A percentile compares a stretch with the other conserved stretches of the same genome.
phyloP scores from a whole-genome alignment of 1,140 invertebrate species.

The Brachionus calyciflorus region DNA sequence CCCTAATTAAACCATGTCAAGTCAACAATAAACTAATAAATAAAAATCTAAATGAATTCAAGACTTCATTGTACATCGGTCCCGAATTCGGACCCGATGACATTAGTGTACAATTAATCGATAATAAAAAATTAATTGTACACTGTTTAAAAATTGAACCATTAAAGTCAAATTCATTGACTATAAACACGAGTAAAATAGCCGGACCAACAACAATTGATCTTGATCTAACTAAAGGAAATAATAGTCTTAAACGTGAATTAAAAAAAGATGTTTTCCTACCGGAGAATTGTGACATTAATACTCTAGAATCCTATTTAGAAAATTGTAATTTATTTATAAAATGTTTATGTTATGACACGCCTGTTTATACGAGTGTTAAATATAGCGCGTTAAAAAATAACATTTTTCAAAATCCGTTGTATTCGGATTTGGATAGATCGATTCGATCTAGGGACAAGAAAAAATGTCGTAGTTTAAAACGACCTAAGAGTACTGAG shows the following conservation, averaged over 20 bases:
- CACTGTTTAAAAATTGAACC: slow-evolving; percentile 28
- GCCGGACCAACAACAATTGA: neutral
- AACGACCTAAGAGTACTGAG: slow-evolving; percentile 18
- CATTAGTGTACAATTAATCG: slow-evolving; percentile 5
- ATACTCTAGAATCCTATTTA: slow-evolving; percentile 13
- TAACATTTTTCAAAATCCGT: slow-evolving; percentile 9
- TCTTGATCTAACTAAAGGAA: neutral
- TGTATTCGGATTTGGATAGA: neutral
- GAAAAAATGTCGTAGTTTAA: neutral
- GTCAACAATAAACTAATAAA: neutral
- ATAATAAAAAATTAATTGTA: slow-evolving; percentile 1
- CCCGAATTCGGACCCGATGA: neutral
- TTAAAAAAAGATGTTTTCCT: neutral
- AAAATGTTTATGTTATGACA: neutral
- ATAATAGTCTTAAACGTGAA: neutral
- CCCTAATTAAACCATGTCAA: neutral
- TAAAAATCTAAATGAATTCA: neutral
- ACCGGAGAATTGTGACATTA: slow-evolving; percentile 7
- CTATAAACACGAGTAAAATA: slow-evolving; percentile 25
- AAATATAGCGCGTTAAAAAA: neutral
- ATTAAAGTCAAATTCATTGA: slow-evolving; percentile 12
- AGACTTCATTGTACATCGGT: slow-evolving; percentile 13
- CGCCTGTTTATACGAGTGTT: neutral
- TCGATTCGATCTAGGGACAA: neutral
- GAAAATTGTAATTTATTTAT: slow-evolving; percentile 18